These are phyloP conservation scores for Urechis unicinctus DNA, from an alignment of 2,888 invertebrate species.

Conservation along the genomic window DNA sequence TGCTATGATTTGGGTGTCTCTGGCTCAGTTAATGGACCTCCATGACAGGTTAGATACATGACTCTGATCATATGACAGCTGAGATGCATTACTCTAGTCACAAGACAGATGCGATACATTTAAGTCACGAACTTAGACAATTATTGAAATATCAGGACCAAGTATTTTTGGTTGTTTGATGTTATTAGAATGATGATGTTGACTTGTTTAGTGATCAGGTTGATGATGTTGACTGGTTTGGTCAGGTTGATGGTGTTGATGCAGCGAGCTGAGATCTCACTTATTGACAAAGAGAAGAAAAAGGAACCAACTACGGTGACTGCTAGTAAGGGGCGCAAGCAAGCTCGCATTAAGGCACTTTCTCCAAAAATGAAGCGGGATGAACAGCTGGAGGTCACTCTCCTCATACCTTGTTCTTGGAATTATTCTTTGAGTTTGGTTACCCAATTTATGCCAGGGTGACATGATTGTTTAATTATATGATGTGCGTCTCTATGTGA, in stretches of 20 bases:
- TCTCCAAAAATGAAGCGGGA: constrained; percentile 25
- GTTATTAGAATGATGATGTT: too few relatives aligned
- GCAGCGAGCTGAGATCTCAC: constrained; percentile 39
- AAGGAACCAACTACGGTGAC: constrained; percentile 19
- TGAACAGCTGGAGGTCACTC: not conserved
- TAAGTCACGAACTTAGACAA: too few relatives aligned
- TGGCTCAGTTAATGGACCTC: constrained; percentile 21
- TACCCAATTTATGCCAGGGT: too few relatives aligned
- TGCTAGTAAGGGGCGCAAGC: constrained; percentile 11
- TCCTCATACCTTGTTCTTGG: not conserved
- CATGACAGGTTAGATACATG: constrained; percentile 11
- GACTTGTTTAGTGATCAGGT: too few relatives aligned
- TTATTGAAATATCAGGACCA: too few relatives aligned
- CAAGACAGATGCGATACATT: too few relatives aligned
- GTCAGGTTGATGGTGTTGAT: constrained; percentile 34
- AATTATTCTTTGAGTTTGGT: constrained; percentile 11
- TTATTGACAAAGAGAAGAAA: constrained; percentile 25
- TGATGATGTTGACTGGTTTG: too few relatives aligned
- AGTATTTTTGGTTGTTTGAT: too few relatives aligned
- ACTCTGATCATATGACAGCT: too few relatives aligned
- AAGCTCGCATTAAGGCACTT: constrained; percentile 24
- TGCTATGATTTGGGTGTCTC: constrained; percentile 30
- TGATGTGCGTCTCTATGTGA: too few relatives aligned
- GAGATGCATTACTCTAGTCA: too few relatives aligned
- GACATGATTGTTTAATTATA: too few relatives aligned